Conservation (phyloP, 2,113 vertebrate genomes). For the Laterallus jamaicensis region DNA sequence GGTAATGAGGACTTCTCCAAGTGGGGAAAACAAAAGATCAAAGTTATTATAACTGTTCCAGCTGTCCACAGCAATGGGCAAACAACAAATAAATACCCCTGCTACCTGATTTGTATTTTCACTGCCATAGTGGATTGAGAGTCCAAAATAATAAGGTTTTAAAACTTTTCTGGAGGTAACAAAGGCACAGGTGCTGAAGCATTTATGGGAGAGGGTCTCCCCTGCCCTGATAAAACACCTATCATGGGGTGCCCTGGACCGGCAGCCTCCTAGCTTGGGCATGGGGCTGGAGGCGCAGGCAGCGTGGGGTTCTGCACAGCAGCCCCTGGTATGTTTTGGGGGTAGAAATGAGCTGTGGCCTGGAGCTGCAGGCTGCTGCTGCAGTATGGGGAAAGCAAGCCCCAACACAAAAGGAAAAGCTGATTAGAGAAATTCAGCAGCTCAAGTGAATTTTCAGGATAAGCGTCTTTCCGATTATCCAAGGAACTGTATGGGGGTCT, state of each 20-base stretch:
- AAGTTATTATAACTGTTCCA: constrained; percentile 55
- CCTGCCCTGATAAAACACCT: not conserved
- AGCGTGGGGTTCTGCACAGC: accelerated
- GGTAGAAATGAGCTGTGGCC: not conserved
- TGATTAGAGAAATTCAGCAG: not conserved
- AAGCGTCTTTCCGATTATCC: not conserved
- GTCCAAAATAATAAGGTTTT: not conserved
- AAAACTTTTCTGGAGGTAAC: not conserved
- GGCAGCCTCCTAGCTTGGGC: not conserved
- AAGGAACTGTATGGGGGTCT: not conserved
- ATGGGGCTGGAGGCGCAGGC: not conserved
- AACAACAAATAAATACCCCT: not conserved
- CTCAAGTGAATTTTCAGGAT: constrained; percentile 2
- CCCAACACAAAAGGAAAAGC: not conserved
- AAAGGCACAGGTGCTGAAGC: not conserved
- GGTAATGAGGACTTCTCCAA: constrained; percentile 64
- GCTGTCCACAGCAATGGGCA: constrained; percentile 11
- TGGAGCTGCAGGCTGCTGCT: not conserved
- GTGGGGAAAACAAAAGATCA: constrained; percentile 65
- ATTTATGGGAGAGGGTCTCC: not conserved
- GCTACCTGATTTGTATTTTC: not conserved
- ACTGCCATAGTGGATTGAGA: not conserved
- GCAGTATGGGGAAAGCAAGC: accelerated
- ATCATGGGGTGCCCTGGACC: accelerated
- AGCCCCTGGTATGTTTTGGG: accelerated